Percentiles rank a stretch among this genome's conserved stretches.
Evolutionary conservation across 2,888 invertebrate genomes (phyloP).

Genomic region (Volucella zonaria): DNA sequence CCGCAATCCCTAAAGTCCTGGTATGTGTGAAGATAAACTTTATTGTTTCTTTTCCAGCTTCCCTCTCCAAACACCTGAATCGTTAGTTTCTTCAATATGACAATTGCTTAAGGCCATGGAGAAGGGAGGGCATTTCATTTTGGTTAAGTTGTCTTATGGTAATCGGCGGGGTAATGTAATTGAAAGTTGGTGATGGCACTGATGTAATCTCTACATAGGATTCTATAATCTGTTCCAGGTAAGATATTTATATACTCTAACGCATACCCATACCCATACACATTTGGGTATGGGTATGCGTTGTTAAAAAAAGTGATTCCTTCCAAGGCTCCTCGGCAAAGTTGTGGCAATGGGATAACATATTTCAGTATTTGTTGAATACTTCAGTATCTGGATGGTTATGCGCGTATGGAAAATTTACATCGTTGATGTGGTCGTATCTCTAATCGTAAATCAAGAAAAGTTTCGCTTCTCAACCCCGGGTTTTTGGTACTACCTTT

Average conservation of each 20-base stretch:
- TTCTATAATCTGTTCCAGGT: no score
- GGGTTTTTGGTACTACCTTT: neutral
- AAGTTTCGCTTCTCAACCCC: neutral
- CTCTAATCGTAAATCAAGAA: no score
- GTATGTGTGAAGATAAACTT: neutral
- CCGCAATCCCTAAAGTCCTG: neutral
- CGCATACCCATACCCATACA: no score
- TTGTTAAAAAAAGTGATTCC: no score
- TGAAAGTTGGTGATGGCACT: slow-evolving; percentile 51
- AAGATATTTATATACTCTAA: no score
- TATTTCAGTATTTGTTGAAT: slow-evolving; percentile 57
- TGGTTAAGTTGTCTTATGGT: no score
- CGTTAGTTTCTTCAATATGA: slow-evolving; percentile 65
- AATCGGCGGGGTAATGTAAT: slow-evolving; percentile 40
- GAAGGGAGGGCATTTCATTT: slow-evolving; percentile 40
- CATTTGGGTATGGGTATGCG: no score
- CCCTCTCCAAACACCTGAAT: slow-evolving; percentile 23
- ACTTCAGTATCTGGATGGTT: slow-evolving; percentile 40
- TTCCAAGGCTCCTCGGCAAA: neutral
- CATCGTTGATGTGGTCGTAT: no score
- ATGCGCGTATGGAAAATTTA: neutral
- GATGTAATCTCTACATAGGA: neutral
- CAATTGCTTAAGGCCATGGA: slow-evolving; percentile 64
- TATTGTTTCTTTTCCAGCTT: slow-evolving; percentile 12
- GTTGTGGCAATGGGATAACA: slow-evolving; percentile 37